Percentiles rank a stretch among this genome's conserved stretches.
Evolutionary conservation across 2,797 vertebrate genomes (phyloP).

Genomic region (Glyptemys insculpta): DNA sequence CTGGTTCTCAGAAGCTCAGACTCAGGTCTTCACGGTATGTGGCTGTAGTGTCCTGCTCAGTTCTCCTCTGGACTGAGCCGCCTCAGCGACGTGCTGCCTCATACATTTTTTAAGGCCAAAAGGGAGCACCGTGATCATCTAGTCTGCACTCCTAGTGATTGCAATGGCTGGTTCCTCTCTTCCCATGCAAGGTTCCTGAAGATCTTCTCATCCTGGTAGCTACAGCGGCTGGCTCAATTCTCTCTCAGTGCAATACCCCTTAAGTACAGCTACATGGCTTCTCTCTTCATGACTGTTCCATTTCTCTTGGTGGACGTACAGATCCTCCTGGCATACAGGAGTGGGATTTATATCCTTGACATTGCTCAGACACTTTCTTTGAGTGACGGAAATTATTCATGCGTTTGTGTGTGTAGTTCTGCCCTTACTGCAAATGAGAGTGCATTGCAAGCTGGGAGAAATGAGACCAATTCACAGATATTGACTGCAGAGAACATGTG

Average conservation of each 20-base stretch:
- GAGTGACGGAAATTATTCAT: not conserved
- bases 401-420: not conserved
- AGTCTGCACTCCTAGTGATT: not conserved
- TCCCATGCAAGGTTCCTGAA: not conserved
- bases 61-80: not conserved
- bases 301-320: not conserved
- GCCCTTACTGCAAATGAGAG: not conserved
- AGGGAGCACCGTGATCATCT: too few species aligned
- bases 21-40: not conserved
- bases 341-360: fast-evolving
- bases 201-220: not conserved
- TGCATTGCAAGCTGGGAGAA: not conserved
- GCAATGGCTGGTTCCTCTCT: not conserved
- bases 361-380: not conserved
- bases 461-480: not conserved
- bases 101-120: not conserved
- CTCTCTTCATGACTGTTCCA: not conserved
- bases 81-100: not conserved
- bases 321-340: not conserved
- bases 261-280: not conserved
- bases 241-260: not conserved
- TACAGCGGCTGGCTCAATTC: fast-evolving
- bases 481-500: not conserved
- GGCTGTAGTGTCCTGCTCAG: not conserved
- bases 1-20: not conserved